phyloP scores from a whole-genome alignment of 2,888 invertebrate species.

The Halocaridina rubra region DNA sequence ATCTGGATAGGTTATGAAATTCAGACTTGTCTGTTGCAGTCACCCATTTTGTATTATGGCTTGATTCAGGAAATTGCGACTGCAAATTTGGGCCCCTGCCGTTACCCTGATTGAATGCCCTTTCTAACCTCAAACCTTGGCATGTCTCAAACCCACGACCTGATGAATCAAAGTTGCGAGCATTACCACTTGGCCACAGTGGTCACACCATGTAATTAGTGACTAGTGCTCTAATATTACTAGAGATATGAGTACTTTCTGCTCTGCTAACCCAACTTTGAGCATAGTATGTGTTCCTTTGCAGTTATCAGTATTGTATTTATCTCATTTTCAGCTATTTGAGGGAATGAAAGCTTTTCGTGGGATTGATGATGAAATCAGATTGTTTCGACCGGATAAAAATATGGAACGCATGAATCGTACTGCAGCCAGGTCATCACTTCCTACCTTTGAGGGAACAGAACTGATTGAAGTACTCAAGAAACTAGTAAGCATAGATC shows the following conservation, averaged over 20 bases:
- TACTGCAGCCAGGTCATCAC: conserved; percentile 84
- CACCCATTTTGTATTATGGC: not conserved
- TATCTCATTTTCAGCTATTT: too few relatives aligned
- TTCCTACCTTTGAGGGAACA: conserved; percentile 88
- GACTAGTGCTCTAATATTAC: not conserved
- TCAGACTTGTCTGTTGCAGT: not conserved
- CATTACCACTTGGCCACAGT: too few relatives aligned
- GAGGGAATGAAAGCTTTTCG: conserved; percentile 98
- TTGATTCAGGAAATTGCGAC: not conserved
- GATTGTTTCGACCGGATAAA: conserved; percentile 93
- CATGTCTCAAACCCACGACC: too few relatives aligned
- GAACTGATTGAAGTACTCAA: conserved; percentile 88
- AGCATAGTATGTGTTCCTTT: too few relatives aligned
- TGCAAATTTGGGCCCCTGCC: not conserved
- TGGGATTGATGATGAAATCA: conserved; percentile 89
- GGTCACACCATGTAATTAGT: not conserved
- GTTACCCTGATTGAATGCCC: too few relatives aligned
- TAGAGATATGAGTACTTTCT: not conserved
- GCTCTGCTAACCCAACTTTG: too few relatives aligned
- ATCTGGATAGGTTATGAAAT: not conserved
- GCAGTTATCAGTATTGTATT: too few relatives aligned
- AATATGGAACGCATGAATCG: conserved; percentile 94
- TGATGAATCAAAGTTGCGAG: too few relatives aligned
- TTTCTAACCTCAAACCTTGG: too few relatives aligned
- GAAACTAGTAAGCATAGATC: conserved; percentile 85